Base-by-base conservation (phyloP, 1,140 invertebrate genomes). In the Megathymus violae region DNA sequence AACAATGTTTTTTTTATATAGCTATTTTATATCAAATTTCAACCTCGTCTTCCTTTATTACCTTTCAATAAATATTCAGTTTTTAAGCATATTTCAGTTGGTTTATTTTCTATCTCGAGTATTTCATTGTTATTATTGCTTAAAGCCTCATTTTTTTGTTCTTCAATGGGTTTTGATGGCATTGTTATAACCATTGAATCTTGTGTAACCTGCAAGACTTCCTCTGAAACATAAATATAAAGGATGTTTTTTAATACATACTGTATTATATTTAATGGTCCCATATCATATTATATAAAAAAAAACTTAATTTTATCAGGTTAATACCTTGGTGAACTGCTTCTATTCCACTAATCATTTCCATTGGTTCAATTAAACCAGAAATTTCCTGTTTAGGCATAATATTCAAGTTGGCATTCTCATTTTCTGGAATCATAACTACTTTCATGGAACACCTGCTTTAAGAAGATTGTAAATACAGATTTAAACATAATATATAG, bases 391-490 rank as follows among this genome's bases (percentile, higher is more conserved):
- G 22, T 14, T 48, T 25, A 13, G 46, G 1, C 1, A 22, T 4
- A 14, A 15, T 31, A 48, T 48, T 48, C n/a, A 14, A 14, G 10
- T 48, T 31, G 15, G 13, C 1, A 48, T 14, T 27, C 22, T 40
- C 17, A 40, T 40, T 13, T 41, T 40, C 50, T 9, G 50, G 34
- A 13, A 40, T 38, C 38, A 52, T 52, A 13, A 22, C 17, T 40
- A 40, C 36, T 19, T 52, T 41, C 36, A 41, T 40, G 17, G 36
- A 17, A 25, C 36, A 52, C 36, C 50, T 52, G 31, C 19, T 56
- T 40, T 19, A 46, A 22, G 3, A 46, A 14, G 6, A 27, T 6
- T 11, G 11, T 14, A 47, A 19, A 25, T 31, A 31, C 7, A 31
- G 27, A n/a, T n/a, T n/a, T n/a, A n/a, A n/a, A n/a, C n/a, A 4